Conservation (phyloP, 1,140 invertebrate genomes). For the Psix sp. region DNA sequence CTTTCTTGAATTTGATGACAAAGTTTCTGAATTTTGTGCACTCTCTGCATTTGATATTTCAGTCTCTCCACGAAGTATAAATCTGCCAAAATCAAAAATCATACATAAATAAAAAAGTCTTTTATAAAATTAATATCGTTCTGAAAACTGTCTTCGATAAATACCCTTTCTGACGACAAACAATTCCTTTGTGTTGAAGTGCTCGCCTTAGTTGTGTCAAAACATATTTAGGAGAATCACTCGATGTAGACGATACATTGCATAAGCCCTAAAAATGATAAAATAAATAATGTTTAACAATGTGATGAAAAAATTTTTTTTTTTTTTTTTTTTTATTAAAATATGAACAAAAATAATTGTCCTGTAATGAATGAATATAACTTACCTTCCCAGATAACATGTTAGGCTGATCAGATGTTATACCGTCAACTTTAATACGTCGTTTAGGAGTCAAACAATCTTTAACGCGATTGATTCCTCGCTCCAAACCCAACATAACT, state of each 20-base stretch:
- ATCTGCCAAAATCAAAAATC: no score
- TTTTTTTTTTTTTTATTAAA: background rate
- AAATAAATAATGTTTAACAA: background rate
- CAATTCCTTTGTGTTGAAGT: constrained; percentile 82
- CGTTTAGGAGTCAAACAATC: constrained; percentile 84
- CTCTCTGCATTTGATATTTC: constrained; percentile 57
- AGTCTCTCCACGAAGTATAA: constrained; percentile 81
- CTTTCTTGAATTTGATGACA: constrained; percentile 67
- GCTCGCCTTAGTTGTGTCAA: constrained; percentile 80
- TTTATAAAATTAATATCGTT: no score
- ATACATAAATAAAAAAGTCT: no score
- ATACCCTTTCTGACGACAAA: constrained; percentile 84
- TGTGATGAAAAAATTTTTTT: no score
- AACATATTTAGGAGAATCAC: constrained; percentile 82
- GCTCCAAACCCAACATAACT: constrained; percentile 84
- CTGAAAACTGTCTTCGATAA: background rate
- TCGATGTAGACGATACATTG: constrained; percentile 85
- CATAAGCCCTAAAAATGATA: constrained; percentile 80
- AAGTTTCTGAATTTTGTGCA: constrained; percentile 51
- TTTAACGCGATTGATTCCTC: constrained; percentile 82
- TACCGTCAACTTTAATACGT: constrained; percentile 67
- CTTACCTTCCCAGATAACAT: constrained; percentile 77
- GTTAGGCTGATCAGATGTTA: constrained; percentile 65
- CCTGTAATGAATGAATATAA: background rate
- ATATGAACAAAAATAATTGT: no score